These are phyloP conservation scores for Falco peregrinus DNA, from an alignment of 2,797 vertebrate species.

Conservation along the genomic window DNA sequence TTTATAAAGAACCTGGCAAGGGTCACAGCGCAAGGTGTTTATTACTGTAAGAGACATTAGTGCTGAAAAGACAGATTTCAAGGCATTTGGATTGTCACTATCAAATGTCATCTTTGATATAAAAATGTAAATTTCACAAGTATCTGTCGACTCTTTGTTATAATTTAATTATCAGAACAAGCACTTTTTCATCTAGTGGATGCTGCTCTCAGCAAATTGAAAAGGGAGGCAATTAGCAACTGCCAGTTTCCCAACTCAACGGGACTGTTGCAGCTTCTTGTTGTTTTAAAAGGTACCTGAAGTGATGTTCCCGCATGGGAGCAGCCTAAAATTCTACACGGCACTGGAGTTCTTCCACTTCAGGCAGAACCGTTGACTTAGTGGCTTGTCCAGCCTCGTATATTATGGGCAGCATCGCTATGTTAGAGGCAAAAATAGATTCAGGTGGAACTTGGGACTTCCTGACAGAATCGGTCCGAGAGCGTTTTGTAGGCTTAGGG, in stretches of 20 bases:
- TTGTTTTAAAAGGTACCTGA: background rate
- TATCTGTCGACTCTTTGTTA: background rate
- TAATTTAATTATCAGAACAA: slow-evolving; percentile 17
- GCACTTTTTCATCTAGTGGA: background rate
- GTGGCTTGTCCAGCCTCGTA: background rate
- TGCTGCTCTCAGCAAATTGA: slow-evolving; percentile 23
- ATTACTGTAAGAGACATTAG: background rate
- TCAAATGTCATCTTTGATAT: slow-evolving; percentile 36
- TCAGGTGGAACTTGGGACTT: background rate
- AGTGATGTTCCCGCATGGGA: background rate
- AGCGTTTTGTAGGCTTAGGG: background rate
- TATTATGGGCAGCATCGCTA: background rate
- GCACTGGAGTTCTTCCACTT: background rate
- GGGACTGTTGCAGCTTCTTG: background rate
- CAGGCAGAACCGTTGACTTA: background rate
- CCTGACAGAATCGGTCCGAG: background rate
- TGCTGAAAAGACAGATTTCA: background rate
- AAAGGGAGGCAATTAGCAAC: background rate
- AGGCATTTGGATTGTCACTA: background rate
- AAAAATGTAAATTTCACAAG: slow-evolving; percentile 37
- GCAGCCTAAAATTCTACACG: background rate
- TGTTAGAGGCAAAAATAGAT: background rate
- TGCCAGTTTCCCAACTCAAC: background rate
- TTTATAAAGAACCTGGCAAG: background rate
- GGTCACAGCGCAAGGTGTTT: slow-evolving; percentile 24